Percentiles rank a stretch among this genome's conserved stretches.
phyloP scores from a whole-genome alignment of 1,140 invertebrate genomes.

The Drosophila takahashii region DNA sequence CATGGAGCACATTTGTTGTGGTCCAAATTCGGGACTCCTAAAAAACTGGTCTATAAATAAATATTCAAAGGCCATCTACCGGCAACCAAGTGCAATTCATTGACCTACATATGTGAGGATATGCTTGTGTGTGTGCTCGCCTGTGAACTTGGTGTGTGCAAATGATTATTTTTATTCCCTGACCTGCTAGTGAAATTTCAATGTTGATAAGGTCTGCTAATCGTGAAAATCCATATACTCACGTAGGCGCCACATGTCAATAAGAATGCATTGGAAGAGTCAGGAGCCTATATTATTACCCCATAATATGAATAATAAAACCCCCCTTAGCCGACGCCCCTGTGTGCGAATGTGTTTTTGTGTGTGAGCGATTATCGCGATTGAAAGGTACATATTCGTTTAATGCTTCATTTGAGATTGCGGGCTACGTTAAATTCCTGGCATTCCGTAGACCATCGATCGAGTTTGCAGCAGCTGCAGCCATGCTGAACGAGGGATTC shows the following conservation, averaged over 20 bases:
- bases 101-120: conserved; percentile 39
- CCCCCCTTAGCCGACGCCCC: conserved; percentile 6
- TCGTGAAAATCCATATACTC: conserved; percentile 23
- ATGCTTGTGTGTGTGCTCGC: conserved; percentile 1
- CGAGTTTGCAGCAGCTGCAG: conserved; percentile 20
- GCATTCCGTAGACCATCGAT: conserved; percentile 26
- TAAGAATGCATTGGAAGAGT: conserved; percentile 15
- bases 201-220: conserved; percentile 44
- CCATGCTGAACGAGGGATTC: conserved; percentile 59
- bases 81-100: conserved; percentile 46
- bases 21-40: conserved; percentile 10
- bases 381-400: conserved; percentile 29
- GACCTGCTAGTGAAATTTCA: conserved; percentile 37
- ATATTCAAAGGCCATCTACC: conserved; percentile 39
- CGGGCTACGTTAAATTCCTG: conserved; percentile 27
- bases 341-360: conserved; percentile 12
- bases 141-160: conserved; percentile 21
- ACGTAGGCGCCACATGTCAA: conserved; percentile 50
- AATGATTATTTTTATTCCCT: conserved; percentile 44
- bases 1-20: conserved; percentile 8
- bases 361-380: conserved; percentile 29
- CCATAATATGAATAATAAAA: background rate
- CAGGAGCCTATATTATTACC: background rate
- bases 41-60: conserved; percentile 9
- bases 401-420: conserved; percentile 40